Percentiles rank a stretch among this genome's conserved stretches.
Conservation (phyloP, 2,113 vertebrate species). For the Siniperca knerii region DNA sequence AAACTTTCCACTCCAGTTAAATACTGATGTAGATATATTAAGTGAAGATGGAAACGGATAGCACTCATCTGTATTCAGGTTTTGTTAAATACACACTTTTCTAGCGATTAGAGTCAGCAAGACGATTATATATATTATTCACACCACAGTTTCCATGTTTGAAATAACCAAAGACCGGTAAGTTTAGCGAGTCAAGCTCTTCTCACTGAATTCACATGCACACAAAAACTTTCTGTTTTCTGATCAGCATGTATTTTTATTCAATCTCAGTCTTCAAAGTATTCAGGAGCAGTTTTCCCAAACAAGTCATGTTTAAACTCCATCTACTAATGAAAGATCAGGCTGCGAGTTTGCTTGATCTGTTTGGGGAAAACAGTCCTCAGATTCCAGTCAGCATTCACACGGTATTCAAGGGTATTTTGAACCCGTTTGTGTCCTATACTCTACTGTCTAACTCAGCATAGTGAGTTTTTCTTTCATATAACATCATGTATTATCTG, state of each 20-base stretch:
- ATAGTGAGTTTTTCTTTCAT: constrained; percentile 21
- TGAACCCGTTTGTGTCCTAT: constrained; percentile 20
- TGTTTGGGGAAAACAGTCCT: constrained; percentile 26
- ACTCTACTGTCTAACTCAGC: constrained; percentile 11
- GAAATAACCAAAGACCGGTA: constrained; percentile 68
- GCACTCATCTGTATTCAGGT: constrained; percentile 38
- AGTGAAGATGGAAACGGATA: neutral
- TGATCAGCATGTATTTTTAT: constrained; percentile 64
- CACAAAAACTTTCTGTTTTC: constrained; percentile 10
- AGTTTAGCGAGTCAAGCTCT: constrained; percentile 14
- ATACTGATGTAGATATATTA: constrained; percentile 18
- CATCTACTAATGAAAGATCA: neutral
- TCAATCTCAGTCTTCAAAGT: constrained; percentile 60
- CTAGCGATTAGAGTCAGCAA: neutral
- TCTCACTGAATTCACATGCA: constrained; percentile 42
- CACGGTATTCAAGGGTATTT: constrained; percentile 34
- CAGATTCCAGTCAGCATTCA: constrained; percentile 36
- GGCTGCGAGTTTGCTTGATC: constrained; percentile 10
- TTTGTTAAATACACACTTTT: constrained; percentile 37
- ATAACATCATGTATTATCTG: constrained; percentile 35
- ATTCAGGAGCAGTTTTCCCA: constrained; percentile 31
- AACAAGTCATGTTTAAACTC: constrained; percentile 21
- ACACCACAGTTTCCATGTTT: constrained; percentile 20
- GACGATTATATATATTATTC: constrained; percentile 5
- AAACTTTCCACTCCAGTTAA: constrained; percentile 31